Percentiles rank a stretch among this genome's conserved stretches.
These are phyloP conservation scores for Drosophila azteca DNA, from an alignment of 1,140 invertebrate genomes.

Conservation along the genomic window DNA sequence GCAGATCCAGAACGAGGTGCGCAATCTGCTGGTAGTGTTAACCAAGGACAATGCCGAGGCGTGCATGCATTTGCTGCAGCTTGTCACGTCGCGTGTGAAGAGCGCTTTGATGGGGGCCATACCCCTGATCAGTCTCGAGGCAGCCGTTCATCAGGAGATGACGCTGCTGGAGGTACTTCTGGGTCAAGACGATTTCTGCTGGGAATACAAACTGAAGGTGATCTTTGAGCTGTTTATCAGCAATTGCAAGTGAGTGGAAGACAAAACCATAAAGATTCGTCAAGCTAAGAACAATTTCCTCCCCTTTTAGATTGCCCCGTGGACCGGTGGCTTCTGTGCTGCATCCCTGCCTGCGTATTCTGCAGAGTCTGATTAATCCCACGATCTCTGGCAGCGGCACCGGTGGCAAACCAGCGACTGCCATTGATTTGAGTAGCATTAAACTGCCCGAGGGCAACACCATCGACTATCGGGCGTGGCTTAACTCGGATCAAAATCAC, in stretches of 20 bases:
- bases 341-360: conserved; percentile 92
- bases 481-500: conserved; percentile 89
- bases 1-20: conserved; percentile 93
- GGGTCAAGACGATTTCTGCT: conserved; percentile 96
- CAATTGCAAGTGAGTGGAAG: conserved; percentile 86
- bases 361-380: conserved; percentile 91
- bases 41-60: conserved; percentile 94
- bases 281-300: conserved; percentile 88
- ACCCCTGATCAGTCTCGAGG: conserved; percentile 88
- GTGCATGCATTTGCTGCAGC: conserved; percentile 92
- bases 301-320: conserved; percentile 86
- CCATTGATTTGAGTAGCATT: conserved; percentile 84
- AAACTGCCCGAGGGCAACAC: conserved; percentile 87
- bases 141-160: conserved; percentile 94
- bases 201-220: conserved; percentile 96
- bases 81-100: conserved; percentile 93
- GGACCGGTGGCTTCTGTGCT: conserved; percentile 77
- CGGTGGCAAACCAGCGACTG: conserved; percentile 80
- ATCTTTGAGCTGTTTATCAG: conserved; percentile 94
- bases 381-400: conserved; percentile 86
- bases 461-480: conserved; percentile 91
- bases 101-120: conserved; percentile 88
- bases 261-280: background rate
- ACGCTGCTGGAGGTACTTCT: conserved; percentile 93
- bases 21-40: conserved; percentile 94